These are phyloP conservation scores for Thermophis baileyi DNA, from an alignment of 2,113 vertebrate genomes.

Conservation along the genomic window DNA sequence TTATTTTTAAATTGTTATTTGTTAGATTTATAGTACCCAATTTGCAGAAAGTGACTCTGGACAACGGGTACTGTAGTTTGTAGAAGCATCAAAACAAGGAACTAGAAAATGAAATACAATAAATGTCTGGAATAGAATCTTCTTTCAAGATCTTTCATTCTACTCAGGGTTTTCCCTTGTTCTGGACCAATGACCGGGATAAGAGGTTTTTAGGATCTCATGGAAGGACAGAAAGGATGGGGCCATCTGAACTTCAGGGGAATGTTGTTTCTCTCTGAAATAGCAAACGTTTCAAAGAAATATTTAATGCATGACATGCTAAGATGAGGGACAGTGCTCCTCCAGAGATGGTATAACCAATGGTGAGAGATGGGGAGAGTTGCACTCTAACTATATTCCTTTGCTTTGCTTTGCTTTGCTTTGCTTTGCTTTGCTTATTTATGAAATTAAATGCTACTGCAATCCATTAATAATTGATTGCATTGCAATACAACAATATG, in stretches of 20 bases:
- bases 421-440: not conserved
- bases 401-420: too few relatives aligned
- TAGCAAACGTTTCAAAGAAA: not conserved
- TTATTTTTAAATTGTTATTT: not conserved
- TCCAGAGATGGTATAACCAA: not conserved
- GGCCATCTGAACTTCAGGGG: not conserved
- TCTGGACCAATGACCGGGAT: not conserved
- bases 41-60: not conserved
- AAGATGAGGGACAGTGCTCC: not conserved
- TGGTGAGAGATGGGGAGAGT: not conserved
- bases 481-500: not conserved
- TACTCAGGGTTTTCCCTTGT: not conserved
- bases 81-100: not conserved
- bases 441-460: not conserved
- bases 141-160: not conserved
- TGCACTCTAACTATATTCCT: not conserved
- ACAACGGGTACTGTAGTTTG: not conserved
- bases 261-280: not conserved
- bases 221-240: not conserved
- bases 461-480: not conserved
- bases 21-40: not conserved
- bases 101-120: not conserved
- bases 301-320: not conserved
- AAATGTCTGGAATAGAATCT: not conserved
- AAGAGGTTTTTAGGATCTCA: not conserved